phyloP scores from a whole-genome alignment of 2,888 invertebrate species.

The Lypha dubia region DNA sequence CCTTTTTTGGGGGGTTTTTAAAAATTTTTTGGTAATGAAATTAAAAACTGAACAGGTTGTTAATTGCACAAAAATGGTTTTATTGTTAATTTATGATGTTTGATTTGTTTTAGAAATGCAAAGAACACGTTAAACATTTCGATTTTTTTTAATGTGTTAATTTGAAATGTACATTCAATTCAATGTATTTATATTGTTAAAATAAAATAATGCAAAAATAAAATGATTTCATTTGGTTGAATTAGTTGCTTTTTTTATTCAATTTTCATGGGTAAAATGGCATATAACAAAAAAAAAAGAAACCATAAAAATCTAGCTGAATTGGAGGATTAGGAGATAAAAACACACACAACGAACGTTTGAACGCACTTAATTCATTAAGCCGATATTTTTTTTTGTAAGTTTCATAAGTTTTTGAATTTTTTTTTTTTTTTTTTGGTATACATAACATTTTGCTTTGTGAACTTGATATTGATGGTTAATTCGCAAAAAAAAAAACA shows the following conservation, averaged over 20 bases:
- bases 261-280: conserved; percentile 11
- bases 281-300: conserved; percentile 55
- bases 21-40: not conserved
- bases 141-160: conserved; percentile 42
- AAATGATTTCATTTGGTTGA: conserved; percentile 36
- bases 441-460: conserved; percentile 39
- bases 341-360: conserved; percentile 64
- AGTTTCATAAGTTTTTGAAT: conserved; percentile 18
- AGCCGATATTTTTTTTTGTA: conserved; percentile 30
- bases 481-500: conserved; percentile 75
- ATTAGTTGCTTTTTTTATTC: conserved; percentile 10
- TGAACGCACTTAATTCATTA: conserved; percentile 65
- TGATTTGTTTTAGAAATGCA: conserved; percentile 44
- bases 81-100: conserved; percentile 29
- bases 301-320: conserved; percentile 24
- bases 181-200: too few relatives aligned
- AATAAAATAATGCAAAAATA: conserved; percentile 42
- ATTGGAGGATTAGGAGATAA: conserved; percentile 40
- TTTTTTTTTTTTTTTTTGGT: conserved; percentile 30
- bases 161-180: conserved; percentile 35
- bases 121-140: conserved; percentile 27
- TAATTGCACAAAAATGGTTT: conserved; percentile 57
- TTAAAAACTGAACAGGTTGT: conserved; percentile 40
- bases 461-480: conserved; percentile 71
- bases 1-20: conserved; percentile 12